Percentiles rank a stretch among this genome's conserved stretches.
These are phyloP conservation scores for Chloroceryle amazona DNA, from an alignment of 2,797 vertebrate genomes.

Conservation along the genomic window DNA sequence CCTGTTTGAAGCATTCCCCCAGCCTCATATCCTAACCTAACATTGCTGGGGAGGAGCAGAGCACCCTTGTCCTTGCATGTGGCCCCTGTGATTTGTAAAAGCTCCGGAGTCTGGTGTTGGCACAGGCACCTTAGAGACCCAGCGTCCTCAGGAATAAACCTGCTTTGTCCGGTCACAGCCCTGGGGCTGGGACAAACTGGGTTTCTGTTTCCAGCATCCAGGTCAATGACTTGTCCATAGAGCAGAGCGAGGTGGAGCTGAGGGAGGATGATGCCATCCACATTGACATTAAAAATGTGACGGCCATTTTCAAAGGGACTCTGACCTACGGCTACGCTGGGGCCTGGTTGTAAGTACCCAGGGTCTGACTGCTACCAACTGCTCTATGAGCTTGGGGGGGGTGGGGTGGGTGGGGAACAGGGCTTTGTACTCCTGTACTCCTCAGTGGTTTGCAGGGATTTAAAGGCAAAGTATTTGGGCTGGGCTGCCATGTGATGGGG, in stretches of 20 bases:
- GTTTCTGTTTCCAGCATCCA: conserved; percentile 81
- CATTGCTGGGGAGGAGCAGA: rapidly evolving
- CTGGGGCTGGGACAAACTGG: rapidly evolving
- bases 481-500: not conserved
- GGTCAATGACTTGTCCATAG: conserved; percentile 87
- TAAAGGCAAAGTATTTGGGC: not conserved
- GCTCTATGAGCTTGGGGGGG: not conserved
- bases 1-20: not conserved
- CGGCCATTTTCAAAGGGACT: conserved; percentile 86
- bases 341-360: conserved; percentile 85
- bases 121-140: not conserved
- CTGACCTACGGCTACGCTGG: conserved; percentile 83
- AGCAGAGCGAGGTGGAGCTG: conserved; percentile 85
- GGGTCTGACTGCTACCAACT: not conserved
- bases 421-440: rapidly evolving
- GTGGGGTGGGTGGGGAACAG: not conserved
- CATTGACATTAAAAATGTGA: conserved; percentile 85
- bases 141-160: not conserved
- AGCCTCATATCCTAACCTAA: rapidly evolving
- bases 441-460: not conserved
- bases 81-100: not conserved
- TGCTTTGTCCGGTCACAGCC: rapidly evolving
- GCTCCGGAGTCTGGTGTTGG: rapidly evolving
- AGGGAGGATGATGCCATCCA: conserved; percentile 78
- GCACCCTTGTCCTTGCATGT: rapidly evolving